phyloP scores from a whole-genome alignment of 2,113 vertebrate species.

The Plotosus lineatus region DNA sequence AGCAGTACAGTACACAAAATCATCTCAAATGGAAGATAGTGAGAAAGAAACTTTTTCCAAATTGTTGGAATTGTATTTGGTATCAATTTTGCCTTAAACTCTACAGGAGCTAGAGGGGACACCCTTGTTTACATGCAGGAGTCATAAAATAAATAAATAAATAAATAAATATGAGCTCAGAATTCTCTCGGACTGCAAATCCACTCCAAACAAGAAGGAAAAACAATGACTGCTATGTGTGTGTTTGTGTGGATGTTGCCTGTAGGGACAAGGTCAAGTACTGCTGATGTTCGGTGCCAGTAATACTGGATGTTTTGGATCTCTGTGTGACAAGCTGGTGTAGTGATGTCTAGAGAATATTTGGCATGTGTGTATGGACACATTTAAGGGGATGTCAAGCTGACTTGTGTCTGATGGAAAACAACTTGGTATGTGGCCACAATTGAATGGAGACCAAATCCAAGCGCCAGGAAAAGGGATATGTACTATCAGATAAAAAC shows the following conservation, averaged over 20 bases:
- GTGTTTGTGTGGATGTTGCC: constrained; percentile 43
- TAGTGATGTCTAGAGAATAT: constrained; percentile 10
- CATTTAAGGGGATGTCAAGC: background rate
- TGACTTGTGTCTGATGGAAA: constrained; percentile 24
- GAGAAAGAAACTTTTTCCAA: constrained; percentile 23
- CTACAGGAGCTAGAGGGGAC: constrained; percentile 50
- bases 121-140: constrained; percentile 66
- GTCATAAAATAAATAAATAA: too few species aligned
- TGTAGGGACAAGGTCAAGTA: constrained; percentile 66
- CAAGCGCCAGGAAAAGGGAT: constrained; percentile 53
- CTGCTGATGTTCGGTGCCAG: constrained; percentile 71
- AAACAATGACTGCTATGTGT: constrained; percentile 62
- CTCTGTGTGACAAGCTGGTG: background rate
- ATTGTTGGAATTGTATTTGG: constrained; percentile 14
- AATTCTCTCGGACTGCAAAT: constrained; percentile 60
- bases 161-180: constrained; percentile 55
- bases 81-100: constrained; percentile 15
- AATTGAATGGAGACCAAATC: constrained; percentile 27
- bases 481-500: constrained; percentile 43
- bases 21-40: background rate
- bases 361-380: constrained; percentile 12
- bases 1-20: background rate
- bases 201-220: constrained; percentile 57
- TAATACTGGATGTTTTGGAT: constrained; percentile 60
- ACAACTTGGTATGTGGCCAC: constrained; percentile 18